Evolutionary conservation across 1,140 invertebrate species (phyloP).

Genomic region (Anthonomus grandis): DNA sequence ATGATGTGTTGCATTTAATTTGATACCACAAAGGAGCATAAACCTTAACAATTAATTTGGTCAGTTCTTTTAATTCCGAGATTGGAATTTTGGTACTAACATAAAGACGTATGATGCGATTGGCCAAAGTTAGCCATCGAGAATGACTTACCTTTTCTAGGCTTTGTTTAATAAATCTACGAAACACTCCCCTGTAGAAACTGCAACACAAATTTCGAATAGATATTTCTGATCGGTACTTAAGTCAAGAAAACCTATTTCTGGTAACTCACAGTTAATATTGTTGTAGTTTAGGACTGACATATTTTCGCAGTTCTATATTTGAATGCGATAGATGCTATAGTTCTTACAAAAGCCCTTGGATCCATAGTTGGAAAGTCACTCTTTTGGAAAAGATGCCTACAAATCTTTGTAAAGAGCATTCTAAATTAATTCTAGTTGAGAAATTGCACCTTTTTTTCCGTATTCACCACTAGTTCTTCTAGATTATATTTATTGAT

Average conservation of each 20-base stretch:
- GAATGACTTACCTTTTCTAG: neutral
- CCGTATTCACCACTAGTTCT: constrained; percentile 4
- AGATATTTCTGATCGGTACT: constrained; percentile 5
- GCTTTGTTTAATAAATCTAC: neutral
- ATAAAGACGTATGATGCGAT: neutral
- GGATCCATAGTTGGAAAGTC: neutral
- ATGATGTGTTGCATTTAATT: neutral
- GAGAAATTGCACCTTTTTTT: neutral
- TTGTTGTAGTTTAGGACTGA: neutral
- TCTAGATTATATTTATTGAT: constrained; percentile 2
- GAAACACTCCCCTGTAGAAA: neutral
- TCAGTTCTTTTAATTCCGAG: neutral
- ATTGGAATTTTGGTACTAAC: neutral
- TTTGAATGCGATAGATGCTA: too few species aligned
- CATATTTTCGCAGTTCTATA: constrained; percentile 6
- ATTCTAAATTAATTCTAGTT: constrained; percentile 1
- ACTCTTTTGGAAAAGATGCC: neutral
- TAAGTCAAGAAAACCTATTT: too few species aligned
- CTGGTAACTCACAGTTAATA: constrained; percentile 2
- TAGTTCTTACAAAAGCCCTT: too few species aligned
- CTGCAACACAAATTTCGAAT: neutral
- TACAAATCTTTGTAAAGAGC: constrained; percentile 1
- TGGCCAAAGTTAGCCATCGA: too few species aligned
- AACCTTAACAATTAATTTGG: neutral
- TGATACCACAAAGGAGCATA: constrained; percentile 7